Base-by-base conservation (phyloP, 2,797 vertebrate species). In the Crenuchus spilurus region DNA sequence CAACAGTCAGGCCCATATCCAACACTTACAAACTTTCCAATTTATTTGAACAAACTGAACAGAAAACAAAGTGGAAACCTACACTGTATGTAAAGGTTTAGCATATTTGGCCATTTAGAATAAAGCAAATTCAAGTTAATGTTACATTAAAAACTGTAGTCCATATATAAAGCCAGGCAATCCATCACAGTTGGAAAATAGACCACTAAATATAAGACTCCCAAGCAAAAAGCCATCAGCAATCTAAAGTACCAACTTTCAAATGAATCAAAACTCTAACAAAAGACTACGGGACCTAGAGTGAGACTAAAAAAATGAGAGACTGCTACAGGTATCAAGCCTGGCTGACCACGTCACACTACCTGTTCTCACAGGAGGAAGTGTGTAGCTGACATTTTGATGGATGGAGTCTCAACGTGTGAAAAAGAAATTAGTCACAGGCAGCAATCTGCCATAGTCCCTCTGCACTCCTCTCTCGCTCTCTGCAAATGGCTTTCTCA, bases 371-470 rank as follows among this genome's bases (percentile, higher is more conserved):
- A 74, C 80, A 79, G 65, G 65, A 67, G 84, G 72, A 78, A 79
- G 80, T 72, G 70, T n/a, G 57, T 84, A 80, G 82, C 77, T 83
- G 85, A 87, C 83, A 83, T 80, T 63, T 62, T 89, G 86, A 91
- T 86, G 76, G 85, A 79, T 79, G 78, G 84, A 80, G 82, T 75
- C 77, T 80, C 77, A 86, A 86, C 80, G 89, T 91, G 90, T 91
- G 89, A 92, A 91, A 87, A 90, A 91, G 84, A 84, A 87, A 91
- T 92, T 88, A 89, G 90, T 90, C 86, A 87, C 80, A 85, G 83
- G 62, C 83, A 86, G 79, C 86, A 81, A 83, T 86, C 83, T 71
- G 68, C 76, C 11, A 73, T 80, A 84, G 80, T 72, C 70, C 62
- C 65, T 72, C 63, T 77, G 70, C 37, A 18, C 31, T 58, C 37